Conservation (phyloP, 1,140 invertebrate genomes). For the Carposina sasakii region DNA sequence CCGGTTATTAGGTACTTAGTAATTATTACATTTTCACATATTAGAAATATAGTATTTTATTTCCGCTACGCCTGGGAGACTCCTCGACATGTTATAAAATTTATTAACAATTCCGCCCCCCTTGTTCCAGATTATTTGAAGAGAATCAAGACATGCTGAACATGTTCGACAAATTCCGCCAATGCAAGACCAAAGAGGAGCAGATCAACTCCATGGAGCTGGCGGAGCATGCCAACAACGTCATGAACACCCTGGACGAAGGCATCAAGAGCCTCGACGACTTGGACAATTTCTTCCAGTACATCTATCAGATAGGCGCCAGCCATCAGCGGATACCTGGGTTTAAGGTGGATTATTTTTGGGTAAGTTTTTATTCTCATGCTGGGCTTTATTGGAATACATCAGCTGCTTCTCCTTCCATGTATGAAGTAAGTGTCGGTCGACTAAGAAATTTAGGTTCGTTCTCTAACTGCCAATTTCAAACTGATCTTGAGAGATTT, state of each 20-base stretch:
- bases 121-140: slow-evolving; percentile 85
- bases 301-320: slow-evolving; percentile 86
- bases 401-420: too few species aligned
- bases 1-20: too few species aligned
- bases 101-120: too few species aligned
- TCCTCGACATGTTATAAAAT: too few species aligned
- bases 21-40: too few species aligned
- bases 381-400: too few species aligned
- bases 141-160: slow-evolving; percentile 85
- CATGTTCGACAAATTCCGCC: slow-evolving; percentile 87
- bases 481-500: too few species aligned
- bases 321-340: slow-evolving; percentile 87
- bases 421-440: too few species aligned
- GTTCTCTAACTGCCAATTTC: too few species aligned
- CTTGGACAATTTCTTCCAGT: slow-evolving; percentile 87
- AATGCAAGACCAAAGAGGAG: slow-evolving; percentile 84
- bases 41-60: too few species aligned
- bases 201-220: slow-evolving; percentile 86
- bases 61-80: too few species aligned
- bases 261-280: slow-evolving; percentile 90
- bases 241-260: slow-evolving; percentile 91
- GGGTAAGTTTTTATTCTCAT: slow-evolving; percentile 75
- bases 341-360: slow-evolving; percentile 90
- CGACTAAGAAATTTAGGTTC: too few species aligned
- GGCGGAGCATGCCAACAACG: slow-evolving; percentile 88